phyloP scores from a whole-genome alignment of 2,888 invertebrate species.

The Hirtodrosophila duncani region DNA sequence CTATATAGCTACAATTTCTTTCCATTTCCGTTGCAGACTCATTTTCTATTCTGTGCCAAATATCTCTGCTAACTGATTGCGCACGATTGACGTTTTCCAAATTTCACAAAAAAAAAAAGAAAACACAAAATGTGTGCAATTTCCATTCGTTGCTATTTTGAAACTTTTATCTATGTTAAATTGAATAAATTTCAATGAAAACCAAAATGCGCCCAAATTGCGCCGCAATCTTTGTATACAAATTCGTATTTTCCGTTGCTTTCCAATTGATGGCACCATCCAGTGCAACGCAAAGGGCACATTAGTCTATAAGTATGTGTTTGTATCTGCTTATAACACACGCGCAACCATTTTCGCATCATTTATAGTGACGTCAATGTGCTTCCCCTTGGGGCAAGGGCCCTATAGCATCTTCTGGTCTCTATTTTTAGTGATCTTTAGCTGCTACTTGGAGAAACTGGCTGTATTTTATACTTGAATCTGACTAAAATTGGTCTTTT shows the following conservation, averaged over 20 bases:
- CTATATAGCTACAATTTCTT: no score
- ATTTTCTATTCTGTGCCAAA: background rate
- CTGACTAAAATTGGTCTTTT: conserved; percentile 65
- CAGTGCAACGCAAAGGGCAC: conserved; percentile 10
- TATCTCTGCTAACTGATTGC: background rate
- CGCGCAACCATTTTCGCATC: conserved; percentile 28
- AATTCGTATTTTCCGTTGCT: conserved; percentile 12
- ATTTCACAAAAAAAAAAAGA: conserved; percentile 40
- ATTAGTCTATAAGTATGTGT: background rate
- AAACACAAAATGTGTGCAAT: conserved; percentile 23
- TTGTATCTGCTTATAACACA: conserved; percentile 17
- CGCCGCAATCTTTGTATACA: conserved; percentile 33
- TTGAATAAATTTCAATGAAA: no score
- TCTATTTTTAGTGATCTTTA: conserved; percentile 45
- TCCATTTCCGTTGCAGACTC: no score
- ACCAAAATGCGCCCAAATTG: conserved; percentile 35
- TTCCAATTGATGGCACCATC: conserved; percentile 40
- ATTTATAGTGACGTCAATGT: conserved; percentile 61
- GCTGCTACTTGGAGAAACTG: conserved; percentile 30
- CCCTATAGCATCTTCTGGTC: conserved; percentile 29
- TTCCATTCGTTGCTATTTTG: no score
- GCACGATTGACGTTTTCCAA: conserved; percentile 43
- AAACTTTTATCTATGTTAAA: no score
- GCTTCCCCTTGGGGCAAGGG: conserved; percentile 8
- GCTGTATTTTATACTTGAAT: conserved; percentile 44